Percentiles rank a stretch among this genome's conserved stretches.
Evolutionary conservation across 2,113 vertebrate genomes (phyloP).

Genomic region (Erythrocercus mccallii): DNA sequence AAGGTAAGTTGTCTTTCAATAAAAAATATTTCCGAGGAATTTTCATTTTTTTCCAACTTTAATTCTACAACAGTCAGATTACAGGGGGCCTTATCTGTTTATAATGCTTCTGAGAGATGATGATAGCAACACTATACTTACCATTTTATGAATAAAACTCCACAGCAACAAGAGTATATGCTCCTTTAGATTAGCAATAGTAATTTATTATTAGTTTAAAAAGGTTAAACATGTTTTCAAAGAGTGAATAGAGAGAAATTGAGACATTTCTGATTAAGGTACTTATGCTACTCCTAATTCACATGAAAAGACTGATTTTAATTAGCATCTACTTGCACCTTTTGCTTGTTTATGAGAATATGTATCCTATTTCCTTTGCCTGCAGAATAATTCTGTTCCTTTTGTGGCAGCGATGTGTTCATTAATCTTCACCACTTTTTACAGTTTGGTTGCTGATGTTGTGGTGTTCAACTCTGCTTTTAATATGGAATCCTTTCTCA

Average conservation of each 20-base stretch:
- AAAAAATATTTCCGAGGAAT: neutral
- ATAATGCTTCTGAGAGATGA: neutral
- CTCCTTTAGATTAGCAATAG: neutral
- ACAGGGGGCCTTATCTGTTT: neutral
- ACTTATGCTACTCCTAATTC: neutral
- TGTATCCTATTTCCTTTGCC: neutral
- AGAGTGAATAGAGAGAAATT: neutral
- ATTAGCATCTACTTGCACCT: neutral
- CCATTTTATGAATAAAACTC: neutral
- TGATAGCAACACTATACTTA: neutral
- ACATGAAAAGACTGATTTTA: neutral
- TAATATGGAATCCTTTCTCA: slow-evolving; percentile 96
- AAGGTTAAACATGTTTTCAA: neutral
- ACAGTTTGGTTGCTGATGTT: slow-evolving; percentile 88
- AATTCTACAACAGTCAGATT: neutral
- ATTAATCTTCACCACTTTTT: slow-evolving; percentile 32
- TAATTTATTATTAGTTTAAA: neutral
- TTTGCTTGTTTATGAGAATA: neutral
- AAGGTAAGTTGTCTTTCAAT: neutral
- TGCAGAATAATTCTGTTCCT: neutral
- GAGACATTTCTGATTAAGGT: neutral
- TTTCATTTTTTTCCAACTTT: neutral
- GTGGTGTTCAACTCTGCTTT: slow-evolving; percentile 89
- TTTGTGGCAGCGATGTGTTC: neutral
- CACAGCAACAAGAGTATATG: neutral